Evolutionary conservation across 64 coral and sea anemone genomes (phyloP).

Genomic region (Exaiptasia diaphana): DNA sequence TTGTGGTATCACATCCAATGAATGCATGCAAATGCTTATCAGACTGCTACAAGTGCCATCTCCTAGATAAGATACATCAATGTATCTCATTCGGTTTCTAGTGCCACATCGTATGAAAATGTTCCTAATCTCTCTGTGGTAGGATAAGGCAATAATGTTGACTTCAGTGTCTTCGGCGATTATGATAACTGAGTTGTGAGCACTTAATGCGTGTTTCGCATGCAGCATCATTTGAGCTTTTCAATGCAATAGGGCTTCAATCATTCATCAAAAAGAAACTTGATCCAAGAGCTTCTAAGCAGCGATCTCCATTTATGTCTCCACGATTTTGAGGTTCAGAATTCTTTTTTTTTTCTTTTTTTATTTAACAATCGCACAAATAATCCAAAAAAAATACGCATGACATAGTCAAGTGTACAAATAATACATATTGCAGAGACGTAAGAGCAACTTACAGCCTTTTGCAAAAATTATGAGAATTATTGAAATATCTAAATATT

Average conservation of each 20-base stretch:
- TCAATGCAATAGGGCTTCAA: slow-evolving; percentile 17
- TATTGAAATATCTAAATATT: too few species aligned
- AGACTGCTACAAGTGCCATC: neutral
- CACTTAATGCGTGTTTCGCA: slow-evolving; percentile 41
- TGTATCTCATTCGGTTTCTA: slow-evolving; percentile 1
- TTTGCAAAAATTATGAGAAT: too few species aligned
- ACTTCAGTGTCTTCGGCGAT: slow-evolving; percentile 48
- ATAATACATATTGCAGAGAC: too few species aligned
- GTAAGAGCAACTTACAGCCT: too few species aligned
- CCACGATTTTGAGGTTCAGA: slow-evolving; percentile 16
- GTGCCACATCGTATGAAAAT: slow-evolving; percentile 37
- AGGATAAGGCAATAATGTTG: slow-evolving; percentile 41
- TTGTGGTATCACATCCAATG: slow-evolving; percentile 3
- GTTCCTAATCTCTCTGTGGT: slow-evolving; percentile 22
- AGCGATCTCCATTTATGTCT: slow-evolving; percentile 36
- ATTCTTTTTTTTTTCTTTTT: slow-evolving; percentile 42
- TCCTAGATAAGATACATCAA: neutral
- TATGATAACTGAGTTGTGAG: slow-evolving; percentile 39
- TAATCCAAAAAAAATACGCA: too few species aligned
- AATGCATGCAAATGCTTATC: slow-evolving; percentile 5
- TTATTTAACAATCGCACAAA: too few species aligned
- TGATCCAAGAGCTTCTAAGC: slow-evolving; percentile 13
- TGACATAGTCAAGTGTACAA: too few species aligned
- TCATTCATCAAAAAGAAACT: slow-evolving; percentile 35
- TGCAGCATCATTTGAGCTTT: slow-evolving; percentile 46